These are phyloP conservation scores for human DNA, from an alignment of 2,113 vertebrate species.

Conservation along the genomic window GRCh38 chr7:27408001-27408500, in stretches of 20 bases:
- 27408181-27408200: background rate
- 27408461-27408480: background rate
- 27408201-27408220: background rate
- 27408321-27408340: constrained; percentile 23
- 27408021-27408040: background rate
- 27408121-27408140: background rate
- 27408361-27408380: constrained; percentile 23
- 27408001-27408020: background rate
- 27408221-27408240: constrained; percentile 4
- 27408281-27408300: background rate
- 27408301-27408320: constrained; percentile 38
- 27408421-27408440: background rate
- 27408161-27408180: background rate
- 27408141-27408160: background rate
- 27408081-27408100: background rate
- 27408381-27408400: constrained; percentile 17
- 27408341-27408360: constrained; percentile 25
- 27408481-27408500: background rate
- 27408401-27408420: constrained; percentile 4
- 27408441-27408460: constrained; percentile 38
- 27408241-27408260: constrained; percentile 34
- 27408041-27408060: background rate
- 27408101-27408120: background rate
- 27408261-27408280: constrained; percentile 56
- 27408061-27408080: background rate